A percentile compares a stretch with the other conserved stretches of the same genome.
phyloP scores from a whole-genome alignment of 2,797 vertebrate genomes.

The Arnoldichthys spilopterus region DNA sequence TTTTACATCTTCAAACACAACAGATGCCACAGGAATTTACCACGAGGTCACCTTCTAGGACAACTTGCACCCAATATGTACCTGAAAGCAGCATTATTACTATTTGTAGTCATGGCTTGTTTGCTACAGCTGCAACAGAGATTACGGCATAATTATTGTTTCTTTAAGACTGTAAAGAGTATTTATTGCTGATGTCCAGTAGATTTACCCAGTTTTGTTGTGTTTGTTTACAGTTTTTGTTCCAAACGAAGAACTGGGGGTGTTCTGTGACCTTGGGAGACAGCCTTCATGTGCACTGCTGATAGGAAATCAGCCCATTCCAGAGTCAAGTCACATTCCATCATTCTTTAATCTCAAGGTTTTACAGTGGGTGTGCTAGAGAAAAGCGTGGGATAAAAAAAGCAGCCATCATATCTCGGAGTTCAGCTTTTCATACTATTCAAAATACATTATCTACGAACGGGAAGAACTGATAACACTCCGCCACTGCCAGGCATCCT shows the following conservation, averaged over 20 bases:
- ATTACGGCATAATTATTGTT: no score
- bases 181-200: not conserved
- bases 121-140: no score
- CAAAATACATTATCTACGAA: constrained; percentile 18
- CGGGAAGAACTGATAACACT: constrained; percentile 26
- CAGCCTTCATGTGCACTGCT: not conserved
- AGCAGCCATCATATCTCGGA: not conserved
- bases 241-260: not conserved
- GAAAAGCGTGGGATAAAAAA: constrained; percentile 10
- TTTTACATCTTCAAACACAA: no score
- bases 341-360: constrained; percentile 18
- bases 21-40: no score
- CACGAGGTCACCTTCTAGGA: not conserved
- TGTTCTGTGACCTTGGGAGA: not conserved
- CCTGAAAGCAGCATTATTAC: not conserved
- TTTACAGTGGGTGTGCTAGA: constrained; percentile 19
- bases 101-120: no score
- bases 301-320: constrained; percentile 15
- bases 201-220: not conserved
- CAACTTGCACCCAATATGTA: not conserved
- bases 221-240: no score
- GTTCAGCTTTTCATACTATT: constrained; percentile 13
- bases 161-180: not conserved
- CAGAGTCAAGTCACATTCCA: constrained; percentile 25
- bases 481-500: constrained; percentile 24